Conservation (phyloP, 2,113 vertebrate genomes). For the Formicarius rufipectus region DNA sequence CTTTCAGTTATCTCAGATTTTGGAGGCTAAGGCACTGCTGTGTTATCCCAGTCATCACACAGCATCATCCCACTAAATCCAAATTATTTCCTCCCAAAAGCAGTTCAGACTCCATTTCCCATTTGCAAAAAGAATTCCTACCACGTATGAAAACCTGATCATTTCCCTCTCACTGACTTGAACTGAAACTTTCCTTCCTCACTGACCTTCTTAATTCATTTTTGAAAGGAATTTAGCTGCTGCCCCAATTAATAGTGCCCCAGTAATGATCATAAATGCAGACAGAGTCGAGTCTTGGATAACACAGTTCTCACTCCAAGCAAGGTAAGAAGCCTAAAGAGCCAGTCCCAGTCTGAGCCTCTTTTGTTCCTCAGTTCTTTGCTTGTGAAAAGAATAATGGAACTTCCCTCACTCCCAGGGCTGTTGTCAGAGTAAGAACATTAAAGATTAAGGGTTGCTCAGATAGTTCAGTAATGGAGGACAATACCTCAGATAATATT, state of each 20-base stretch:
- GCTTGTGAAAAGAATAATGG: not conserved
- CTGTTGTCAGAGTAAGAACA: not conserved
- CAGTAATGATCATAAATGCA: not conserved
- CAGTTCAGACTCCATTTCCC: not conserved
- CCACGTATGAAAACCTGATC: fast-evolving
- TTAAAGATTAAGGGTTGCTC: conserved; percentile 9
- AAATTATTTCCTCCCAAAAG: not conserved
- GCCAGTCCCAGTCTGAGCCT: not conserved
- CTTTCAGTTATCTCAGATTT: not conserved
- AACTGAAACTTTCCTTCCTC: not conserved
- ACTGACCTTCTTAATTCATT: not conserved
- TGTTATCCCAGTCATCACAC: no score
- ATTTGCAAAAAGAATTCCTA: not conserved
- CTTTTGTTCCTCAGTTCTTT: not conserved
- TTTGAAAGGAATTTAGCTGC: not conserved
- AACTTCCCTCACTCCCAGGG: not conserved
- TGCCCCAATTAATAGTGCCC: not conserved
- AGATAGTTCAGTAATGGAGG: not conserved
- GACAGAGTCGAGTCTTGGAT: not conserved
- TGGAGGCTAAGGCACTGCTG: not conserved
- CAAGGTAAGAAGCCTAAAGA: not conserved
- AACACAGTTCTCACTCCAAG: not conserved
- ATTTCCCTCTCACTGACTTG: not conserved
- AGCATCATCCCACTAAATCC: not conserved
- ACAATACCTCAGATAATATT: not conserved